These are phyloP conservation scores for Nylanderia fulva DNA, from an alignment of 1,140 invertebrate species.

Conservation along the genomic window DNA sequence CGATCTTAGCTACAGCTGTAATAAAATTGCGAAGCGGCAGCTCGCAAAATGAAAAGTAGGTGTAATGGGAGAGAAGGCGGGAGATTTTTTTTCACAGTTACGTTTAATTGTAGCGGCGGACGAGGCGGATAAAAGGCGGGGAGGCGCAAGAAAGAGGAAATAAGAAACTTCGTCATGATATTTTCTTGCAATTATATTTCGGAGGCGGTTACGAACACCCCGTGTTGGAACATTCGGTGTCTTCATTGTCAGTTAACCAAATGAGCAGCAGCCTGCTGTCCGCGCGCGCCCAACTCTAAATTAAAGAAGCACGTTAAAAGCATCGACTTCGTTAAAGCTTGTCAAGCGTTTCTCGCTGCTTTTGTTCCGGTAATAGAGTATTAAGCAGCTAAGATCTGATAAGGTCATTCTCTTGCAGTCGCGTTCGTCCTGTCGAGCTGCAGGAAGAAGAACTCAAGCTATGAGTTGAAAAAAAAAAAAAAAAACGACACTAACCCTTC, in stretches of 20 bases:
- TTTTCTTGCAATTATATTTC: slow-evolving; percentile 71
- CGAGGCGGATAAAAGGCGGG: neutral
- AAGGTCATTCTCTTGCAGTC: slow-evolving; percentile 61
- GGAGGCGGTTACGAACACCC: slow-evolving; percentile 47
- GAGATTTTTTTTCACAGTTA: slow-evolving; percentile 59
- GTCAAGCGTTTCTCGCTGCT: slow-evolving; percentile 61
- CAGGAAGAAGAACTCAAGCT: neutral
- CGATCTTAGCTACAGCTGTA: slow-evolving; percentile 51
- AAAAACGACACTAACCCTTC: neutral
- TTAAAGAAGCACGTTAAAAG: slow-evolving; percentile 64
- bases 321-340: slow-evolving; percentile 72
- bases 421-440: neutral
- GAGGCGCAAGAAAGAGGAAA: slow-evolving; percentile 3
- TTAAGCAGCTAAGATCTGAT: slow-evolving; percentile 71
- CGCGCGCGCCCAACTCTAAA: slow-evolving; percentile 57
- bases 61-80: slow-evolving; percentile 36
- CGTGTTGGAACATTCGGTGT: slow-evolving; percentile 44
- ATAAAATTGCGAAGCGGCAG: slow-evolving; percentile 55
- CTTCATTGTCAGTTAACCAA: slow-evolving; percentile 62
- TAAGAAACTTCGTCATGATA: slow-evolving; percentile 53
- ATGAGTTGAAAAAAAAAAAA: slow-evolving; percentile 1
- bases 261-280: slow-evolving; percentile 7
- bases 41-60: slow-evolving; percentile 54
- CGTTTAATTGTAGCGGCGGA: slow-evolving; percentile 42
- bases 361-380: slow-evolving; percentile 74